A percentile compares a stretch with the other conserved stretches of the same genome.
Evolutionary conservation across 2,113 vertebrate species (phyloP).

Genomic region (Lipophrys pholis): DNA sequence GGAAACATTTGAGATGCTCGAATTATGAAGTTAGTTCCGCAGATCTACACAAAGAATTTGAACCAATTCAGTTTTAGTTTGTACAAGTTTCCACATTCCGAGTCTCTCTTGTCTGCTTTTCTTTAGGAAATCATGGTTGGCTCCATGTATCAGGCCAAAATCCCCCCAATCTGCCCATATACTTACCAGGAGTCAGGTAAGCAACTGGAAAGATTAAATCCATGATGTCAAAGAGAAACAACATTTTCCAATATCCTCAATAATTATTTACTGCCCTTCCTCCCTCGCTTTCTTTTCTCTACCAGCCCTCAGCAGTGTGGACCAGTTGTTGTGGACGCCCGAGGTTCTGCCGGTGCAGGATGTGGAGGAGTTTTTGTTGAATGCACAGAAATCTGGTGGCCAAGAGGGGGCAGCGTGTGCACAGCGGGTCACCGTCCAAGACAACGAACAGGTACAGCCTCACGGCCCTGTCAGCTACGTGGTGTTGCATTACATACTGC

Average conservation of each 20-base stretch:
- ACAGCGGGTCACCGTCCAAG: slow-evolving; percentile 83
- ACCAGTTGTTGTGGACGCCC: slow-evolving; percentile 95
- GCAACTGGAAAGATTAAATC: slow-evolving; percentile 2
- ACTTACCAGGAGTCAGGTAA: slow-evolving; percentile 87
- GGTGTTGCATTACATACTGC: background rate
- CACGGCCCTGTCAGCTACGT: background rate
- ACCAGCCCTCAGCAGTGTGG: slow-evolving; percentile 89
- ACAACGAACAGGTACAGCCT: slow-evolving; percentile 91
- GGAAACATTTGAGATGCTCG: too few relatives aligned
- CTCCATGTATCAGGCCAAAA: slow-evolving; percentile 91
- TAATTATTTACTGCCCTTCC: background rate
- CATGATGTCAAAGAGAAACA: background rate
- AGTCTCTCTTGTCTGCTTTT: too few relatives aligned
- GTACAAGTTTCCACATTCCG: too few relatives aligned
- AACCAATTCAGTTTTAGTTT: too few relatives aligned
- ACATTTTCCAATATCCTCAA: background rate
- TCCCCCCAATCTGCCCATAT: slow-evolving; percentile 84
- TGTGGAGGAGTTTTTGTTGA: slow-evolving; percentile 91
- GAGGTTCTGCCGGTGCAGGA: slow-evolving; percentile 86
- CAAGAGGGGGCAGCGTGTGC: slow-evolving; percentile 75
- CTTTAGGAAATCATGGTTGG: slow-evolving; percentile 95
- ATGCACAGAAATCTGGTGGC: slow-evolving; percentile 81
- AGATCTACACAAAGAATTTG: too few relatives aligned
- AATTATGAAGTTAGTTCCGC: too few relatives aligned
- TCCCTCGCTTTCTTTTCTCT: background rate